Conservation (phyloP, 92 coral and sea anemone genomes). For the Hydrozoanthus gracilis region DNA sequence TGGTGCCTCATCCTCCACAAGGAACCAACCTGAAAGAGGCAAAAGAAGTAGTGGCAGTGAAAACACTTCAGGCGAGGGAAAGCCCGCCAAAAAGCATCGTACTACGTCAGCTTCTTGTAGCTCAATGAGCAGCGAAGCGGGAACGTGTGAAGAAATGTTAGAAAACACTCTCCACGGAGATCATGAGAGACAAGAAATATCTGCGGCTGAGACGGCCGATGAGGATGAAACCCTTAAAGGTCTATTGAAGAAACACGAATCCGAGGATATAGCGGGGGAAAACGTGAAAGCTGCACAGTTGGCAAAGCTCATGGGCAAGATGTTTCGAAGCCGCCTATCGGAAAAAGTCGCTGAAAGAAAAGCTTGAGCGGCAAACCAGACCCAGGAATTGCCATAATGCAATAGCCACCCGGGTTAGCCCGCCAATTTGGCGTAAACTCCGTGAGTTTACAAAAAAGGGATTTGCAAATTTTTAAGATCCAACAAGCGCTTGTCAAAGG, state of each 20-base stretch:
- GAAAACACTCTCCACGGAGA: too few relatives aligned
- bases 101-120: neutral
- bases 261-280: neutral
- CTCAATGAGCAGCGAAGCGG: neutral
- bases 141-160: neutral
- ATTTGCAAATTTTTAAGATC: slow-evolving; percentile 58
- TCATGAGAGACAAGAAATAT: too few relatives aligned
- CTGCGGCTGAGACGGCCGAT: too few relatives aligned
- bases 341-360: too few relatives aligned
- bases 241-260: too few relatives aligned
- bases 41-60: neutral
- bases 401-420: too few relatives aligned
- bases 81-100: neutral
- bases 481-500: too few relatives aligned
- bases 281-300: slow-evolving; percentile 7
- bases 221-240: too few relatives aligned
- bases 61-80: neutral
- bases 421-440: too few relatives aligned
- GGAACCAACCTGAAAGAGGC: neutral
- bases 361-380: too few relatives aligned
- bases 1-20: neutral
- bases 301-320: neutral
- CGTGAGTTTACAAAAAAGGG: neutral
- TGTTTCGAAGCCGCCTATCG: too few relatives aligned
- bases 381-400: too few relatives aligned